Conservation (phyloP, 2,113 vertebrate species). For the Marcusenius ussheri region DNA sequence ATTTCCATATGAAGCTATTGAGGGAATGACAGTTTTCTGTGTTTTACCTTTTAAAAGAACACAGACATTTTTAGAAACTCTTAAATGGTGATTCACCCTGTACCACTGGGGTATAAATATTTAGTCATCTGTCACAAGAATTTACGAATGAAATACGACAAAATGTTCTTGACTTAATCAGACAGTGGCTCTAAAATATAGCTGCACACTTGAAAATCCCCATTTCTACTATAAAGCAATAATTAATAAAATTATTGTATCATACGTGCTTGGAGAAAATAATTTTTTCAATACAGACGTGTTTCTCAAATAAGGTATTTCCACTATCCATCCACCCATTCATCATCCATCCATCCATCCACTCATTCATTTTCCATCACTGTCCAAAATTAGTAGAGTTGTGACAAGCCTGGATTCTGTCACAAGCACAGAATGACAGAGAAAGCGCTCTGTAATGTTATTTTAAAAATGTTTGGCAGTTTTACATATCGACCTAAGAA, state of each 20-base stretch:
- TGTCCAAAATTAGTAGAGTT: not conserved
- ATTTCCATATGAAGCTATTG: not conserved
- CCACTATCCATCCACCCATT: not conserved
- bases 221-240: not conserved
- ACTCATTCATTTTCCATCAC: not conserved
- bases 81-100: not conserved
- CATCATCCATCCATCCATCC: not conserved
- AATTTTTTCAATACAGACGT: not conserved
- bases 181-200: not conserved
- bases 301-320: not conserved
- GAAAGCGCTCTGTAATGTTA: not conserved
- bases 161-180: not conserved
- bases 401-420: not conserved
- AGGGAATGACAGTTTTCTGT: not conserved
- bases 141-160: not conserved
- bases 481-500: not conserved
- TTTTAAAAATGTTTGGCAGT: not conserved
- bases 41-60: not conserved
- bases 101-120: not conserved
- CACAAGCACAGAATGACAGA: not conserved
- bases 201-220: not conserved
- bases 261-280: not conserved
- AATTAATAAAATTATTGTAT: not conserved
- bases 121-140: not conserved
- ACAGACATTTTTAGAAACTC: not conserved